These are phyloP conservation scores for Centropristis striata DNA, from an alignment of 2,113 vertebrate genomes.

Conservation along the genomic window DNA sequence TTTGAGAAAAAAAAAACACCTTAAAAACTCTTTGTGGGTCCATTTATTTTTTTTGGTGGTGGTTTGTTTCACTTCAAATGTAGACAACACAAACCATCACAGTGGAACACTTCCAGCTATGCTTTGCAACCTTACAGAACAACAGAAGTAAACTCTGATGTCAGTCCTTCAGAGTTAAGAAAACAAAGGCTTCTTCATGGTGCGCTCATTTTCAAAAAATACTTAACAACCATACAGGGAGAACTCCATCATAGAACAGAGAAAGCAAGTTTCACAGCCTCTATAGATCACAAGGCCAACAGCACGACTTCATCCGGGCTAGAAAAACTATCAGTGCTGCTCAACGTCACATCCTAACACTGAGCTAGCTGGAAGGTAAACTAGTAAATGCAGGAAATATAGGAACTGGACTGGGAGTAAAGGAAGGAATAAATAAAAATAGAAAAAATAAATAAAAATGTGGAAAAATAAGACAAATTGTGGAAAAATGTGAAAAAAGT, in stretches of 20 bases:
- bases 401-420: constrained; percentile 18
- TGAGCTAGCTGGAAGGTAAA: constrained; percentile 4
- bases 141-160: neutral
- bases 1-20: neutral
- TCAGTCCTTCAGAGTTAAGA: neutral
- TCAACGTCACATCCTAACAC: neutral
- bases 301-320: constrained; percentile 14
- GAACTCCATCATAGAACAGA: constrained; percentile 39
- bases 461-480: neutral
- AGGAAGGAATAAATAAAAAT: neutral
- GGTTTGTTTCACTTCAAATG: neutral
- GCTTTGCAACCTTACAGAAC: neutral
- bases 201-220: neutral
- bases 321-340: constrained; percentile 33
- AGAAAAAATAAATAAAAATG: neutral
- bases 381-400: neutral
- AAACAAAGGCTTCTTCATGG: constrained; percentile 1
- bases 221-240: constrained; percentile 26
- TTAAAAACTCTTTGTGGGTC: neutral
- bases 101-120: neutral
- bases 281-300: constrained; percentile 19
- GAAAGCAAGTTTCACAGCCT: constrained; percentile 22
- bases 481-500: neutral
- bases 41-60: neutral
- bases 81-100: neutral